Conservation (phyloP, 2,888 invertebrate genomes). For the Ligdia adustata region DNA sequence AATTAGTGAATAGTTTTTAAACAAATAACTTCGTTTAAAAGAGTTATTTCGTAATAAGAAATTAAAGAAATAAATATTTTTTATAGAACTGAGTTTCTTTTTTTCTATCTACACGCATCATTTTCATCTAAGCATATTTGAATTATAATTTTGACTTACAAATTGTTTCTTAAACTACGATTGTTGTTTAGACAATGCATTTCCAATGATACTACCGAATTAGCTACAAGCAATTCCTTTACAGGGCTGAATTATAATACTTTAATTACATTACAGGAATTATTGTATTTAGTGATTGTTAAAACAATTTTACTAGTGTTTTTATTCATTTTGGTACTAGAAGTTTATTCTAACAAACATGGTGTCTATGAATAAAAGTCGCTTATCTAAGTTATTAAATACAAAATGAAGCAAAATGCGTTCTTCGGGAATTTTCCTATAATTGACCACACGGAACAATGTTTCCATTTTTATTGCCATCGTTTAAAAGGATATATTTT, state of each 20-base stretch:
- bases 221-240: constrained; percentile 37
- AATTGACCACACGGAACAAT: constrained; percentile 50
- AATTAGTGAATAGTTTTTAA: no score
- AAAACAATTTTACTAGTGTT: no score
- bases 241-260: neutral
- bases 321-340: constrained; percentile 6
- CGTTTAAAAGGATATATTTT: constrained; percentile 27
- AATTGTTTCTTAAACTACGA: constrained; percentile 14
- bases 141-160: constrained; percentile 4
- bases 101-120: neutral
- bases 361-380: constrained; percentile 17
- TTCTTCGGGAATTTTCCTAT: constrained; percentile 38
- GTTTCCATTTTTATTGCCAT: constrained; percentile 47
- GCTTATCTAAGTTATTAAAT: constrained; percentile 33
- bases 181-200: constrained; percentile 13
- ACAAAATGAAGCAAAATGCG: constrained; percentile 38
- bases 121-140: constrained; percentile 3
- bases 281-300: neutral
- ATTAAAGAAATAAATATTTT: no score
- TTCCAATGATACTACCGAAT: constrained; percentile 24
- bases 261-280: constrained; percentile 5
- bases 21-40: no score
- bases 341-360: constrained; percentile 8
- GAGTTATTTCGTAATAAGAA: no score
- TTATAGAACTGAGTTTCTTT: no score